These are phyloP conservation scores for Tragelaphus oryx DNA, from an alignment of 2,797 vertebrate genomes.

Conservation along the genomic window DNA sequence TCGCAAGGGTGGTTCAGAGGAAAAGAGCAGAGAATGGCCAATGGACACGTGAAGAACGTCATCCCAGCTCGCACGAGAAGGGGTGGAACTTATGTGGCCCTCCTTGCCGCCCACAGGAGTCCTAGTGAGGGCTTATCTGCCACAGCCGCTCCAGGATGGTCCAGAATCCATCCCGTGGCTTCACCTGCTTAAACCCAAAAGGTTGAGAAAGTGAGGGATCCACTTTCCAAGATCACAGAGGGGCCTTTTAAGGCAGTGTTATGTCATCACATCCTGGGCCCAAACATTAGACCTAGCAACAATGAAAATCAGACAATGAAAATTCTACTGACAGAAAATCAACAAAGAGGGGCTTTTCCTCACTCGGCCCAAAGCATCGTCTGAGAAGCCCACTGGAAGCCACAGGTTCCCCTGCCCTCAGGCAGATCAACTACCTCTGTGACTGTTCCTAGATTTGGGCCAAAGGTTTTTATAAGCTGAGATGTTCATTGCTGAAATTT, in stretches of 20 bases:
- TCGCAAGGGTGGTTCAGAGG: background rate
- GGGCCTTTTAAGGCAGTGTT: background rate
- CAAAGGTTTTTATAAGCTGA: background rate
- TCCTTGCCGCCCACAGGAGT: background rate
- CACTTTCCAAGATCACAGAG: background rate
- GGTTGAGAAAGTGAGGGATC: background rate
- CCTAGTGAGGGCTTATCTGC: rapidly evolving
- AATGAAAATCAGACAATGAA: background rate
- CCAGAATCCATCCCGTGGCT: background rate
- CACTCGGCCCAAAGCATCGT: rapidly evolving
- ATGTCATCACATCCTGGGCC: too few species aligned
- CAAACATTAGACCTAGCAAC: background rate
- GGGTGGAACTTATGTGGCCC: background rate
- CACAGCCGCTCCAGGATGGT: background rate
- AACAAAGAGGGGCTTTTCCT: background rate
- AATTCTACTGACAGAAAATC: background rate
- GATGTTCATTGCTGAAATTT: background rate
- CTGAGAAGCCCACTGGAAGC: background rate
- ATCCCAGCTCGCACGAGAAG: rapidly evolving
- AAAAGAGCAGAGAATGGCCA: background rate
- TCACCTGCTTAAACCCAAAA: background rate
- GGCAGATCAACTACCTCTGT: background rate
- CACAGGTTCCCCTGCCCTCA: rapidly evolving
- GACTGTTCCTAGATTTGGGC: background rate
- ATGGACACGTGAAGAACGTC: rapidly evolving